Evolutionary conservation across 2,113 vertebrate species (phyloP), one percentile per base, ranked within the genome.

Genomic region (Pao palembangensis): DNA sequence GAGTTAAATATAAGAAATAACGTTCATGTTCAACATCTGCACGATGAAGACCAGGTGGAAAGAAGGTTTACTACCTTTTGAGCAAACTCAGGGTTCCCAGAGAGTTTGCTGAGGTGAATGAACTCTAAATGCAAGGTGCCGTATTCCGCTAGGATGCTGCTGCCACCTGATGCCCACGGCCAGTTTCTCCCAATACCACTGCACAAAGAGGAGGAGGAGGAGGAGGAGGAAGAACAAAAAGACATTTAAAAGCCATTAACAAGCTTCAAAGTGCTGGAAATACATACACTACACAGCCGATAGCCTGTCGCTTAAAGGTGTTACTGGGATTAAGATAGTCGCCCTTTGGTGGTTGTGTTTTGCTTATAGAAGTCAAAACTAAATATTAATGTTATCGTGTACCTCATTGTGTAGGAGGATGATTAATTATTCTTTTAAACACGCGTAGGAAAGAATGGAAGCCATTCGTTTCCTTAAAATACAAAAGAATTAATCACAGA

Each of bases 131-230:
- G 97, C 58, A 99, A 89, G 25, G 97, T 98, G 67, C 97, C 97
- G 62, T 98, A 99, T 84, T 99, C 97, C 5, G 97, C 97, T 87
- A 99, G 91, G 85, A 99, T 99, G 77, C 96, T 98, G 93, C 97
- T 99, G 80, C 97, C 97, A 0, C 97, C 97, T 0, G 96, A 99
- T 1, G 96, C 97, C 96, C 97, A 98, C 0, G 96, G 96, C 96
- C 97, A 99, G 81, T 99, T 99, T 60, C 95, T 93, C 46, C 97
- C 96, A 0, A 98, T 93, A 2, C 97, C 95, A 65, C 97, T 98
- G 81, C 13, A 50, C 16, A 13, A 0, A 62, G 12, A 67, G 21
- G 41, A 28, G 78, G 15, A 54, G 41, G 13, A 19, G 57, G 41
- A 51, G 2, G 31, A n/a, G 12, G 15, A 31, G 15, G 12, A 31